These are phyloP conservation scores for Rhinolophus sinicus DNA, from an alignment of 2,113 vertebrate species.

Conservation along the genomic window DNA sequence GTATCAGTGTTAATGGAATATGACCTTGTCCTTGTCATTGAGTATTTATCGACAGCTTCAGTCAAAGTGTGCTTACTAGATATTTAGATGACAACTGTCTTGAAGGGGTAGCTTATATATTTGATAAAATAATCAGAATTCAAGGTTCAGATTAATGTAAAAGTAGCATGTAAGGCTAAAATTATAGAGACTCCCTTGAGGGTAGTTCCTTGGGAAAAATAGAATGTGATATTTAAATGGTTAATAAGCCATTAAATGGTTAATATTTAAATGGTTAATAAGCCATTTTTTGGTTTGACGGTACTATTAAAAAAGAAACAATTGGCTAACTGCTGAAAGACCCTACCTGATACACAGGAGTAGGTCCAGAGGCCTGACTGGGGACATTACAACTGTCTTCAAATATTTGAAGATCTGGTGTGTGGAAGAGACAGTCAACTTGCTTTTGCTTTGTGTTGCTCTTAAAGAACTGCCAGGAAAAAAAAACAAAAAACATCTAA, in stretches of 20 bases:
- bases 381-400: neutral
- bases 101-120: neutral
- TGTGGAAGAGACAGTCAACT: neutral
- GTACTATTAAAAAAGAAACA: neutral
- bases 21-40: neutral
- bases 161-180: neutral
- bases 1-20: neutral
- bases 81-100: neutral
- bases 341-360: neutral
- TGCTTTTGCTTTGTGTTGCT: neutral
- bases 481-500: neutral
- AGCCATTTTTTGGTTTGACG: neutral
- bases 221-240: neutral
- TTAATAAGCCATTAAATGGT: neutral
- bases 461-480: neutral
- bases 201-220: neutral
- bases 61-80: neutral
- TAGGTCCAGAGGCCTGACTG: neutral
- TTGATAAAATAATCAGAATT: conserved; percentile 19
- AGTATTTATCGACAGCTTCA: neutral
- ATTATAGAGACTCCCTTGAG: neutral
- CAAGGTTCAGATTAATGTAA: conserved; percentile 1
- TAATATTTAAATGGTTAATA: neutral
- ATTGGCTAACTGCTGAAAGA: neutral
- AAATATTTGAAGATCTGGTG: neutral